Evolutionary conservation across 1,140 invertebrate genomes (phyloP).

Genomic region (Caenorhabditis tropicalis): DNA sequence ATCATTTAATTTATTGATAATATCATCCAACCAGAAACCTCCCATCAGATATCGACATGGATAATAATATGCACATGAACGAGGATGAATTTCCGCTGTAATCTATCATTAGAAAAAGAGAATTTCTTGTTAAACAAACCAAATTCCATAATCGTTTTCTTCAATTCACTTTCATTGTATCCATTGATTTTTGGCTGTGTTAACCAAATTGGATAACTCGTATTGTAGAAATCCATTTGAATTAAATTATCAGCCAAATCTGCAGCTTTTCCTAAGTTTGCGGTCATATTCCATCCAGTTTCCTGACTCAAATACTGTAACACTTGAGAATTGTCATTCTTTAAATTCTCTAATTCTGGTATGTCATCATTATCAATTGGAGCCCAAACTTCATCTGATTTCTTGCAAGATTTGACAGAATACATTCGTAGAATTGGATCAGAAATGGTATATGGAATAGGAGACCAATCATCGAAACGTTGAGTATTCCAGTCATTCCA

Average conservation of each 20-base stretch:
- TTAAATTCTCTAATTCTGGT: conserved; percentile 53
- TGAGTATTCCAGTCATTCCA: conserved; percentile 49
- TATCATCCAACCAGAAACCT: conserved; percentile 55
- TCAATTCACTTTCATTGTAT: not conserved
- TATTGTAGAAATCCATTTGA: conserved; percentile 52
- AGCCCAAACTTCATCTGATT: conserved; percentile 55
- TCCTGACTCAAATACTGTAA: conserved; percentile 50
- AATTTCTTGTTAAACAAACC: not conserved
- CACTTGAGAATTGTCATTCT: conserved; percentile 48
- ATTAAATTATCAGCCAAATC: conserved; percentile 61
- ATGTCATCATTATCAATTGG: conserved; percentile 56
- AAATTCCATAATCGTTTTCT: conserved; percentile 18
- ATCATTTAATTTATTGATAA: conserved; percentile 46
- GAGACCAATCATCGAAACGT: conserved; percentile 56
- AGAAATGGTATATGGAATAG: conserved; percentile 61
- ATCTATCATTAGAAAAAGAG: not conserved
- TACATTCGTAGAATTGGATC: conserved; percentile 62
- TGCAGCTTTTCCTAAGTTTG: conserved; percentile 54
- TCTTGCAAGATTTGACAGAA: conserved; percentile 9
- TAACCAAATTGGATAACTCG: not conserved
- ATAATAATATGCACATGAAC: conserved; percentile 54
- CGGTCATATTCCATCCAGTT: conserved; percentile 55
- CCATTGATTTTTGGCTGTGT: not conserved
- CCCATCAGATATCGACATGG: conserved; percentile 59
- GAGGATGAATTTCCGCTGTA: conserved; percentile 60